Evolutionary conservation across 2,113 vertebrate genomes (phyloP), one percentile per base, ranked within the genome.

Genomic region (Platycercus adscitus): DNA sequence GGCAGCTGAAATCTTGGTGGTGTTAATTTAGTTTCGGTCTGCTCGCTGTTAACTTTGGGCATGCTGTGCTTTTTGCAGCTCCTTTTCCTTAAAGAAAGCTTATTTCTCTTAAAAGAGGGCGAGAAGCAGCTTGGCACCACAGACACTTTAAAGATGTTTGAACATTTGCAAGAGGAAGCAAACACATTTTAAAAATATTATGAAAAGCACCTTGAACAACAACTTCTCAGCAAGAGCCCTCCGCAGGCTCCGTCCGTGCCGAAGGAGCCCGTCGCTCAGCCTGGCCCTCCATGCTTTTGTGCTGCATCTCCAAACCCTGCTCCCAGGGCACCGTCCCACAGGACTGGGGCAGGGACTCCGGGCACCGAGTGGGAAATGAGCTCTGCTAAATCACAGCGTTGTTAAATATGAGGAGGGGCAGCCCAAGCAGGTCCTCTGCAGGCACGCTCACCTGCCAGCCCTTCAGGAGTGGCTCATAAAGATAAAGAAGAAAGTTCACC

Each of bases 271-370:
- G 4, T 88, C 6, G 21, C 52, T 91, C 70, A 91, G 91, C 86
- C 71, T 50, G 41, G 95, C 95, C 95, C 90, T 97, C 82, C 90
- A 86, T 50, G 44, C 92, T 97, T 97, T 66, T 89, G 88, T 96
- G 88, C 94, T 93, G 91, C 92, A 91, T 89, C 96, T 96, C 94
- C 61, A 95, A 98, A 97, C 97, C 93, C 86, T 46, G 35, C 66
- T 95, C 95, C 33, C 11, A 31, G 81, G 60, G 37, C 86, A 44
- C 78, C 53, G 17, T 91, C 95, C 96, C 75, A 5, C 60, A 17
- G 95, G 70, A 31, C 88, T 7, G 11, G 96, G 94, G 96, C 73
- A 79, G 47, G 35, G 53, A 52, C 61, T 56, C 8, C 0, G 1
- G 58, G 37, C 58, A 49, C 16, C 3, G 1, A 77, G 41, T 3